phyloP scores from a whole-genome alignment of 1,140 invertebrate genomes.

The Brachionus paranguensis region DNA sequence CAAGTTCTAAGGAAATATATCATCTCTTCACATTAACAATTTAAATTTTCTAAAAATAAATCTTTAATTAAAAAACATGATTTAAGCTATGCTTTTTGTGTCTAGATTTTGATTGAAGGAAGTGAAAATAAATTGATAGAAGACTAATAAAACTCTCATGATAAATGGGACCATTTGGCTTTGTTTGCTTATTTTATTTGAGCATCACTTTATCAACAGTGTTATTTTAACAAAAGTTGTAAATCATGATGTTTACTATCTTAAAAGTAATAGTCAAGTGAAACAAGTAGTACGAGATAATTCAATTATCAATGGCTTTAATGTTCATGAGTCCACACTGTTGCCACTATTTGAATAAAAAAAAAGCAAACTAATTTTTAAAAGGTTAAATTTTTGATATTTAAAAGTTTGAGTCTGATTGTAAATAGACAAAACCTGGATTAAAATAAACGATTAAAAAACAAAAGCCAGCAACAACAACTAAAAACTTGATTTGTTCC shows the following conservation, averaged over 20 bases:
- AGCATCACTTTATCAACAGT: background rate
- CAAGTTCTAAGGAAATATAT: background rate
- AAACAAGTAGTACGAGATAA: constrained; percentile 13
- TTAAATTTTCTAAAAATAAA: background rate
- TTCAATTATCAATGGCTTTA: background rate
- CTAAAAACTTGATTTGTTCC: constrained; percentile 9
- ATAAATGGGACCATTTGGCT: background rate
- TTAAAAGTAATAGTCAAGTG: background rate
- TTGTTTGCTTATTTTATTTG: background rate
- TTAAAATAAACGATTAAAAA: background rate
- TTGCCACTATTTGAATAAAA: background rate
- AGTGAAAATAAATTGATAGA: background rate
- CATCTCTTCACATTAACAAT: background rate
- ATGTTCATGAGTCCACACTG: background rate
- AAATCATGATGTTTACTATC: constrained; percentile 9
- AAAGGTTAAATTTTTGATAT: background rate
- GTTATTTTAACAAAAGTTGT: background rate
- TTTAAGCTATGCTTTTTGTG: background rate
- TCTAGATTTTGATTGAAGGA: background rate
- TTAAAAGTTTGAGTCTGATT: background rate
- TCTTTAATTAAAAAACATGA: background rate
- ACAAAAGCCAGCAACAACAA: background rate
- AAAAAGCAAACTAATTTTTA: background rate
- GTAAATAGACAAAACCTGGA: background rate
- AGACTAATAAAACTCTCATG: background rate